A percentile compares a stretch with the other conserved stretches of the same genome.
phyloP scores from a whole-genome alignment of 2,888 invertebrate genomes.

The Andrena haemorrhoa region DNA sequence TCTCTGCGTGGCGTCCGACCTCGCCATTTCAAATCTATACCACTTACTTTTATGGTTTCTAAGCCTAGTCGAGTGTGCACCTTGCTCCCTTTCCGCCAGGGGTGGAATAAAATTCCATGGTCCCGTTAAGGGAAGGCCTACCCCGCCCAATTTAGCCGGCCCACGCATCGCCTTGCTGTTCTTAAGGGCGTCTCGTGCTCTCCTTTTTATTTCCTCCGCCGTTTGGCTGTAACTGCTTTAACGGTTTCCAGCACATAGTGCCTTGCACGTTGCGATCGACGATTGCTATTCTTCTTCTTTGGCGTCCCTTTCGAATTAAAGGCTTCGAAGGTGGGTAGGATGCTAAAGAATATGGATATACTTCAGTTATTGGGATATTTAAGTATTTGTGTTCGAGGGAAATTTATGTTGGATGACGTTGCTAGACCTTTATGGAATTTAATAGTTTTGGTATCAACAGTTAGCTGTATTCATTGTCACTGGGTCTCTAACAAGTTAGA shows the following conservation, averaged over 20 bases:
- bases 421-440: no score
- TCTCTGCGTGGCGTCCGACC: conserved; percentile 49
- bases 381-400: no score
- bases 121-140: conserved; percentile 41
- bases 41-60: conserved; percentile 84
- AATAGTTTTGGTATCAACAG: no score
- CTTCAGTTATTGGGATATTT: no score
- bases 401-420: no score
- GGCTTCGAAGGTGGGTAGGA: not conserved
- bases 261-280: not conserved
- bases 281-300: not conserved
- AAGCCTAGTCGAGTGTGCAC: conserved; percentile 79
- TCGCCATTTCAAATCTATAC: conserved; percentile 83
- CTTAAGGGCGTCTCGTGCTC: conserved; percentile 58
- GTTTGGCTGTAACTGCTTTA: conserved; percentile 31
- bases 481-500: no score
- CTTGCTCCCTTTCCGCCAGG: conserved; percentile 67
- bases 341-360: not conserved
- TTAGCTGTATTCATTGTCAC: no score
- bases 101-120: conserved; percentile 77
- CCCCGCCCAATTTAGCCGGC: conserved; percentile 64
- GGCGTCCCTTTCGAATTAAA: not conserved
- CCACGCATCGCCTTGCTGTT: conserved; percentile 62
- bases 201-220: conserved; percentile 23
- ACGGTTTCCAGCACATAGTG: not conserved